These are phyloP conservation scores for Notamacropus eugenii DNA, from an alignment of 2,797 vertebrate genomes.

Conservation along the genomic window DNA sequence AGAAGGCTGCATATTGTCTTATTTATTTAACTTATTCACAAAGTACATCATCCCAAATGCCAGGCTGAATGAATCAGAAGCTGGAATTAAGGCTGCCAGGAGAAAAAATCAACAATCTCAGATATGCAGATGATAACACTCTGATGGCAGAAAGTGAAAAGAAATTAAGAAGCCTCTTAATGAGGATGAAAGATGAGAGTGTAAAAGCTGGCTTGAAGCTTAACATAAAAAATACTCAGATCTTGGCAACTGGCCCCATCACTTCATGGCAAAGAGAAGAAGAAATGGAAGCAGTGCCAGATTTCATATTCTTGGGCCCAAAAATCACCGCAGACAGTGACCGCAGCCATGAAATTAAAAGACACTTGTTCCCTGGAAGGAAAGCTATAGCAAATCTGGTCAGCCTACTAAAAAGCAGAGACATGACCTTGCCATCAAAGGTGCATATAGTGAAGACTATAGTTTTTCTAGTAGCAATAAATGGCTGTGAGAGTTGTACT, in stretches of 20 bases:
- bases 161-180: neutral
- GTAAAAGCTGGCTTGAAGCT: neutral
- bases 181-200: neutral
- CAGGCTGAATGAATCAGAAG: constrained; percentile 7
- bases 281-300: neutral
- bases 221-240: neutral
- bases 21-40: neutral
- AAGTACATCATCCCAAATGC: neutral
- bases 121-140: constrained; percentile 8
- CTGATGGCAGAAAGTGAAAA: neutral
- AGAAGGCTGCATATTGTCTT: neutral
- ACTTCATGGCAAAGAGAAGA: neutral
- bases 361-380: neutral
- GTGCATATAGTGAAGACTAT: neutral
- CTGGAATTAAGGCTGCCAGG: neutral
- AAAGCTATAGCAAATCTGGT: neutral
- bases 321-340: neutral
- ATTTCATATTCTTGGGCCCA: neutral
- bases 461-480: neutral
- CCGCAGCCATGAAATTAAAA: neutral
- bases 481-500: neutral
- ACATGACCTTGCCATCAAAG: neutral
- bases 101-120: constrained; percentile 24
- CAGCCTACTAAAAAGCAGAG: neutral
- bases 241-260: neutral